phyloP scores from a whole-genome alignment of 2,888 invertebrate species.

The Lithosia quadra region DNA sequence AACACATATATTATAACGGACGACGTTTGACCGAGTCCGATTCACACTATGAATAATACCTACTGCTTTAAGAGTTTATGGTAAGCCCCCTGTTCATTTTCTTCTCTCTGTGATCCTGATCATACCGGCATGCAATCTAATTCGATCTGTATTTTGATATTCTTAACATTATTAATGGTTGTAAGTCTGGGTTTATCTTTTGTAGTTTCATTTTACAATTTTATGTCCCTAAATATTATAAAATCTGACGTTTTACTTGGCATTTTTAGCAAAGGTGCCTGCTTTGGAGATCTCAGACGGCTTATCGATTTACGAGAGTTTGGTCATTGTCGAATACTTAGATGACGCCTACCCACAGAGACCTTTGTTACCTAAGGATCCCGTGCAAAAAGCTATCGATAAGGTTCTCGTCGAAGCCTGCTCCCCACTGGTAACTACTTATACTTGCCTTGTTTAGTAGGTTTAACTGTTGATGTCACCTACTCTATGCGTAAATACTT shows the following conservation, averaged over 20 bases:
- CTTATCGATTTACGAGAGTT: slow-evolving; percentile 91
- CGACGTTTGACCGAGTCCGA: too few relatives aligned
- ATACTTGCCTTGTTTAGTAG: background rate
- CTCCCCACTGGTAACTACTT: slow-evolving; percentile 66
- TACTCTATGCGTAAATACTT: too few relatives aligned
- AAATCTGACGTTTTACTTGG: background rate
- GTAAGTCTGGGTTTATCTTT: background rate
- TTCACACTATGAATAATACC: too few relatives aligned
- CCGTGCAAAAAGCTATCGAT: slow-evolving; percentile 90
- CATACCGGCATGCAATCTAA: too few relatives aligned
- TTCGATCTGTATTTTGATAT: too few relatives aligned
- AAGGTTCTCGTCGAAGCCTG: slow-evolving; percentile 88
- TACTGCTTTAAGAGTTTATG: too few relatives aligned
- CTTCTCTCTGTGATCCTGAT: too few relatives aligned
- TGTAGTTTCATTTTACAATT: background rate
- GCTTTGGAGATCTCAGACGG: slow-evolving; percentile 90
- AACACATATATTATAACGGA: too few relatives aligned
- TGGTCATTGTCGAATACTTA: slow-evolving; percentile 92
- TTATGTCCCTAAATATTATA: background rate
- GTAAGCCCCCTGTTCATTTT: too few relatives aligned
- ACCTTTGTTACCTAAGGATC: slow-evolving; percentile 89
- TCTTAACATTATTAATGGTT: too few relatives aligned
- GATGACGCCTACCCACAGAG: slow-evolving; percentile 91
- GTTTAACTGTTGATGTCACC: too few relatives aligned
- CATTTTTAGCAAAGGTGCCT: slow-evolving; percentile 89